phyloP scores from a whole-genome alignment of 2,113 vertebrate genomes.

The Ivindomyrus marchei region DNA sequence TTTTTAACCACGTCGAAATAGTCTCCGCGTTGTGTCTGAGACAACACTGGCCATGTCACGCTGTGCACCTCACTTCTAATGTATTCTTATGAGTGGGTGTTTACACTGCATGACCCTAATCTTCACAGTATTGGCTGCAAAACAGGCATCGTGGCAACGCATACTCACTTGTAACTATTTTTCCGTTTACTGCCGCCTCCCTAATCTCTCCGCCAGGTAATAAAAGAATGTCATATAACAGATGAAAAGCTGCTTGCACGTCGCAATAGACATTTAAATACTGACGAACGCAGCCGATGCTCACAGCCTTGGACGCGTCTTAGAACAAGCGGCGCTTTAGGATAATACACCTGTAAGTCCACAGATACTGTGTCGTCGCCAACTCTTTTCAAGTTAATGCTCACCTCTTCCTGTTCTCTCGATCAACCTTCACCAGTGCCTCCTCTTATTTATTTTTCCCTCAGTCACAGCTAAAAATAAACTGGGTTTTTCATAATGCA shows the following conservation, averaged over 20 bases:
- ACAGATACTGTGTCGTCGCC: background rate
- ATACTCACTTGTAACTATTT: conserved; percentile 12
- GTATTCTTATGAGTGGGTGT: background rate
- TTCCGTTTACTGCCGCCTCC: background rate
- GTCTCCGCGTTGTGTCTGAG: background rate
- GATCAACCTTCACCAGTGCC: background rate
- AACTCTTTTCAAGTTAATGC: conserved; percentile 11
- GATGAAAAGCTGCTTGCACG: background rate
- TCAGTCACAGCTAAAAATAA: background rate
- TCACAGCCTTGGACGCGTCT: background rate
- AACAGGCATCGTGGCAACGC: background rate
- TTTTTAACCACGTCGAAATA: background rate
- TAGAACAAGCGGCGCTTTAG: background rate
- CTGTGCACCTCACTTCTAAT: background rate
- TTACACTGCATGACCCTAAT: conserved; percentile 14
- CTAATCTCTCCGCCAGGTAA: background rate
- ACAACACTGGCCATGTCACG: background rate
- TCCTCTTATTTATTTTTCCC: background rate
- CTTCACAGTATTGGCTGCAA: background rate
- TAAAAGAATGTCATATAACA: background rate
- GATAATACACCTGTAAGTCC: conserved; percentile 8
- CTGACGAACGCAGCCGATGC: background rate
- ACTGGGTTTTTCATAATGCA: background rate
- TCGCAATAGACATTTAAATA: background rate
- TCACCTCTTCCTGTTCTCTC: background rate